Conservation (phyloP, 2,113 vertebrate species). For the Eubucco bourcierii region DNA sequence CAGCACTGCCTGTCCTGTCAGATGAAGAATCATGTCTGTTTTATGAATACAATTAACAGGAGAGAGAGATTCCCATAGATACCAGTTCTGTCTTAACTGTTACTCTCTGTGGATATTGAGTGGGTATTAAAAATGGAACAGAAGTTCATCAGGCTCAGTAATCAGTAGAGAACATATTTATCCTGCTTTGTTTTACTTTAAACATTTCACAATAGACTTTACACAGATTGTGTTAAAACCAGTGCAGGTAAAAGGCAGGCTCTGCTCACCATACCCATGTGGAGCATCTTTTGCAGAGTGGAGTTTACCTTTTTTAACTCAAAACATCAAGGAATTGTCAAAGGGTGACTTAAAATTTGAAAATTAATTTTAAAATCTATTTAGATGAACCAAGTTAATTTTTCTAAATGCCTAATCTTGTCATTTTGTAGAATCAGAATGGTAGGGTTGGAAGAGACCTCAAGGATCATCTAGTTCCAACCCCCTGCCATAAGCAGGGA, state of each 20-base stretch:
- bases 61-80: neutral
- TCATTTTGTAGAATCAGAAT: too few species aligned
- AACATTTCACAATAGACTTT: neutral
- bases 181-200: neutral
- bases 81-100: neutral
- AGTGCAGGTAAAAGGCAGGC: neutral
- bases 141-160: neutral
- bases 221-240: neutral
- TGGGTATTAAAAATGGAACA: neutral
- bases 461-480: too few species aligned
- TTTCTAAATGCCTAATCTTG: neutral
- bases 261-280: neutral
- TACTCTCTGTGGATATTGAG: neutral
- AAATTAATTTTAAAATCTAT: neutral
- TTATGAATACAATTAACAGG: neutral
- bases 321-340: neutral
- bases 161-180: neutral
- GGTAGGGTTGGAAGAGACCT: too few species aligned
- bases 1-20: neutral
- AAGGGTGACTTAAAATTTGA: neutral
- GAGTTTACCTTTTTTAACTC: neutral
- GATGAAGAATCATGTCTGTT: neutral
- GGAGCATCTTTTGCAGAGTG: neutral
- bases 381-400: neutral
- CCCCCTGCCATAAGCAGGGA: too few species aligned